Evolutionary conservation across 2,113 vertebrate genomes (phyloP).

Genomic region (Gila orcuttii): DNA sequence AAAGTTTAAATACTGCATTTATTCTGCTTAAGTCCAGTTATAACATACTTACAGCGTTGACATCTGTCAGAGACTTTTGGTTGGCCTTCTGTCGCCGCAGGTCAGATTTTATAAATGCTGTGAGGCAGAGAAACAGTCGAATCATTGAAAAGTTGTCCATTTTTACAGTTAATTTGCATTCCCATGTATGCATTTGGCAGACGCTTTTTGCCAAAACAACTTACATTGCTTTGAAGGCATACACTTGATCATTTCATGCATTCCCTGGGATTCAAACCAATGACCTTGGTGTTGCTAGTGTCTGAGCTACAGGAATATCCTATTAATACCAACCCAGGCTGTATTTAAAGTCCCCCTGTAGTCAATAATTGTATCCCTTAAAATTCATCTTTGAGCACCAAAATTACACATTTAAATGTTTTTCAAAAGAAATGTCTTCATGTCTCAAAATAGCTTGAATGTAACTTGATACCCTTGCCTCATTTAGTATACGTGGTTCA

Average conservation of each 20-base stretch:
- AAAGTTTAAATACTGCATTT: too few species aligned
- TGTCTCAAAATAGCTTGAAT: too few species aligned
- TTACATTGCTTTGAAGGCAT: too few species aligned
- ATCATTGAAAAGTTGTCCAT: not conserved
- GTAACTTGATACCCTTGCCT: too few species aligned
- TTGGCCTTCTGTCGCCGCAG: conserved; percentile 88
- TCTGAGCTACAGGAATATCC: not conserved
- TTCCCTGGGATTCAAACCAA: not conserved
- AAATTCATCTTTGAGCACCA: too few species aligned
- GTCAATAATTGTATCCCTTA: too few species aligned
- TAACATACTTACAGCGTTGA: conserved; percentile 78
- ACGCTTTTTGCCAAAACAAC: not conserved
- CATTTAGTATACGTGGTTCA: too few species aligned
- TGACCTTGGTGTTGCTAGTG: not conserved
- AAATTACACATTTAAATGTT: too few species aligned
- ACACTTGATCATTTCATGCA: not conserved
- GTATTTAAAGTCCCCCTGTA: too few species aligned
- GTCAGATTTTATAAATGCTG: conserved; percentile 90
- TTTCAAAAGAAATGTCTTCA: too few species aligned
- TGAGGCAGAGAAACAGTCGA: conserved; percentile 17
- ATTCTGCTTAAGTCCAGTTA: too few species aligned
- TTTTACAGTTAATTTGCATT: not conserved
- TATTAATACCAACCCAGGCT: too few species aligned
- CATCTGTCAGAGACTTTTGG: conserved; percentile 58
- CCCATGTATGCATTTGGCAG: not conserved